Percentiles rank a stretch among this genome's conserved stretches.
Evolutionary conservation across 1,140 invertebrate genomes (phyloP).

Genomic region (Chlorops oryzae): DNA sequence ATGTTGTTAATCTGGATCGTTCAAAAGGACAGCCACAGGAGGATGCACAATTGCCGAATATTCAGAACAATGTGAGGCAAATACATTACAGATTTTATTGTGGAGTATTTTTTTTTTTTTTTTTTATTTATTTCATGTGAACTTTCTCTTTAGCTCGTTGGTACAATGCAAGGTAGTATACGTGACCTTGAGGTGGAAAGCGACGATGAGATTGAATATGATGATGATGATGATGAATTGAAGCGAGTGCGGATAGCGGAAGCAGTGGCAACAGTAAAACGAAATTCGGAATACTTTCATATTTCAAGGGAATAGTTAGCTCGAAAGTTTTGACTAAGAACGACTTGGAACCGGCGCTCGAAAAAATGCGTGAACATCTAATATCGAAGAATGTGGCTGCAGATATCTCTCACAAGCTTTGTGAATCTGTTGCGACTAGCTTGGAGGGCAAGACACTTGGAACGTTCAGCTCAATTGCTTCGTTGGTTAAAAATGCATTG

Average conservation of each 20-base stretch:
- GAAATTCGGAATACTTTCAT: slow-evolving; percentile 65
- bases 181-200: slow-evolving; percentile 59
- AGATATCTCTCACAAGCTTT: slow-evolving; percentile 91
- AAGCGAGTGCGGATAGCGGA: slow-evolving; percentile 48
- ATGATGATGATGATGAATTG: slow-evolving; percentile 50
- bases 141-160: slow-evolving; percentile 62
- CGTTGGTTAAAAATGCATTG: slow-evolving; percentile 73
- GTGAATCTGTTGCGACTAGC: slow-evolving; percentile 88
- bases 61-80: slow-evolving; percentile 61
- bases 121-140: no score
- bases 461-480: slow-evolving; percentile 86
- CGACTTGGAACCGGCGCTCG: slow-evolving; percentile 79
- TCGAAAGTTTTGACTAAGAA: slow-evolving; percentile 68
- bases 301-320: slow-evolving; percentile 83
- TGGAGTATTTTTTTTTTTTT: no score
- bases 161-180: slow-evolving; percentile 74
- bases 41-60: slow-evolving; percentile 28
- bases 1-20: slow-evolving; percentile 75
- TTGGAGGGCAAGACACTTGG: slow-evolving; percentile 89
- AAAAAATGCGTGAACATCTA: slow-evolving; percentile 94
- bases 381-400: slow-evolving; percentile 97
- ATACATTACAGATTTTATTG: no score
- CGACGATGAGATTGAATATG: slow-evolving; percentile 54
- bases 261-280: slow-evolving; percentile 30
- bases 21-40: slow-evolving; percentile 72